Conservation (phyloP, 2,797 vertebrate species). For the Zalophus californianus region DNA sequence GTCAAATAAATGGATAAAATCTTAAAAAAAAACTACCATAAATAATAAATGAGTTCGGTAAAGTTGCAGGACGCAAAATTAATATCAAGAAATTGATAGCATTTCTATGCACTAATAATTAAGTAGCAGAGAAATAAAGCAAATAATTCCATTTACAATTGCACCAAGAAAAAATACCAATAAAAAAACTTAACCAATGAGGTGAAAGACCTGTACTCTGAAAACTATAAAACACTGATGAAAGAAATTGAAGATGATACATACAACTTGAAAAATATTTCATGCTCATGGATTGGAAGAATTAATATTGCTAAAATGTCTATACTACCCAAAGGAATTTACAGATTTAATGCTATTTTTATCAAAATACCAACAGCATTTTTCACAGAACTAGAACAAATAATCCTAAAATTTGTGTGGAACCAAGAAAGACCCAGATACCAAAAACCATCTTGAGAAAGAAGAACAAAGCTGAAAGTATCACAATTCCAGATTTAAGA, state of each 20-base stretch:
- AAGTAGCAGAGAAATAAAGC: background rate
- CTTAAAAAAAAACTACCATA: background rate
- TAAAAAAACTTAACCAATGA: background rate
- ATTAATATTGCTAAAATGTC: no score
- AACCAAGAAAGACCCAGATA: no score
- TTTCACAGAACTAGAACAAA: no score
- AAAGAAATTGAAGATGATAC: no score
- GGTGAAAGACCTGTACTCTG: background rate
- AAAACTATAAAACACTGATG: background rate
- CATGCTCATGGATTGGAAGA: no score
- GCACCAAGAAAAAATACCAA: background rate
- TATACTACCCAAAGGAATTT: no score
- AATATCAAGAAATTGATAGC: background rate
- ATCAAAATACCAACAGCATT: no score
- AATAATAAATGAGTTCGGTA: background rate
- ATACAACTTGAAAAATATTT: no score
- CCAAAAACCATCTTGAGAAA: background rate
- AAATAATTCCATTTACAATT: background rate
- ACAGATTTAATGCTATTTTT: no score
- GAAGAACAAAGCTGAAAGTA: background rate
- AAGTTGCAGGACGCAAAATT: background rate
- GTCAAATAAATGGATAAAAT: no score
- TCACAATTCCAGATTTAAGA: background rate
- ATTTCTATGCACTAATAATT: background rate
- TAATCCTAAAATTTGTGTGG: no score